Percentiles rank a stretch among this genome's conserved stretches.
Evolutionary conservation across 2,888 invertebrate genomes (phyloP).

Genomic region (Villa cingulata): DNA sequence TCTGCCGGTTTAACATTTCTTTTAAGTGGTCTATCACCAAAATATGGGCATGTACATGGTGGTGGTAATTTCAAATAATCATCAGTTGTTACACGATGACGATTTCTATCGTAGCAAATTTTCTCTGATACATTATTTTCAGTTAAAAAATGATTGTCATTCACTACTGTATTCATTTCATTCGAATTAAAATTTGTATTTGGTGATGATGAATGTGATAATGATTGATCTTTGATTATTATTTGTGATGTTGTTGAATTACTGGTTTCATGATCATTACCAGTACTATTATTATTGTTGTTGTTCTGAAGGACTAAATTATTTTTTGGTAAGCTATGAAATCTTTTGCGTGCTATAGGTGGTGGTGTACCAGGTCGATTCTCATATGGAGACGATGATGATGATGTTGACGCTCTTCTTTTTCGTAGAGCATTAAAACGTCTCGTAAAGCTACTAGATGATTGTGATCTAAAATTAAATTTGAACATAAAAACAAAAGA

Average conservation of each 20-base stretch:
- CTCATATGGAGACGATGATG: slow-evolving; percentile 19
- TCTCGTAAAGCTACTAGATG: not conserved
- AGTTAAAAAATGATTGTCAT: too few species aligned
- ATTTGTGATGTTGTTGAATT: slow-evolving; percentile 17
- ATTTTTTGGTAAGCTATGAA: slow-evolving; percentile 31
- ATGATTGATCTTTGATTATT: slow-evolving; percentile 10
- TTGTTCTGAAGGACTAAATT: slow-evolving; percentile 14
- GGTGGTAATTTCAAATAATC: slow-evolving; percentile 48
- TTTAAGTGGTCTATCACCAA: slow-evolving; percentile 51
- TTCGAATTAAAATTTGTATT: too few species aligned
- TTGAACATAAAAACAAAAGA: too few species aligned
- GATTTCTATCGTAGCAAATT: slow-evolving; percentile 34
- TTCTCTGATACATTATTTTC: not conserved
- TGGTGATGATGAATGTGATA: too few species aligned
- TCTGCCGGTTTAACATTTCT: slow-evolving; percentile 37
- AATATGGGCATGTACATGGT: slow-evolving; percentile 70
- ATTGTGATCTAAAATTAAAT: slow-evolving; percentile 1
- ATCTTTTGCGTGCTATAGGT: slow-evolving; percentile 22
- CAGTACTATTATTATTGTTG: too few species aligned
- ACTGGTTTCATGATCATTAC: too few species aligned
- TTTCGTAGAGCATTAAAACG: slow-evolving; percentile 13
- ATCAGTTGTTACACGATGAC: slow-evolving; percentile 25
- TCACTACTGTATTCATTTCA: too few species aligned
- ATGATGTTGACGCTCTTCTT: slow-evolving; percentile 28
- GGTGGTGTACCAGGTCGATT: slow-evolving; percentile 17